Conservation (phyloP, 2,113 vertebrate species). For the Oryctolagus cuniculus region DNA sequence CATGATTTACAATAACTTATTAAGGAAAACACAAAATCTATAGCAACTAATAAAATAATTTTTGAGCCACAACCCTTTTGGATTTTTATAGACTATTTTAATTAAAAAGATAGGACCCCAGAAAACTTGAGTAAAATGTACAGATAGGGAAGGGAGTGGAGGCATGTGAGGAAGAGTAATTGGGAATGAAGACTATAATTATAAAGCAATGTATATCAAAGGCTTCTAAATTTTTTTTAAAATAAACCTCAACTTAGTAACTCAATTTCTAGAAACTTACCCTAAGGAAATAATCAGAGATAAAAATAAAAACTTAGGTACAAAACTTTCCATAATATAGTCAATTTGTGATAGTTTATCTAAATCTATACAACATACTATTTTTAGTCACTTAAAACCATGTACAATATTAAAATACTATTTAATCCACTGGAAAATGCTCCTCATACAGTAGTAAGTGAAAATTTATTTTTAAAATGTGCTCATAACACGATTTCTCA, state of each 20-base stretch:
- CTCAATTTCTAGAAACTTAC: background rate
- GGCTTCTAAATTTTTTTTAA: constrained; percentile 16
- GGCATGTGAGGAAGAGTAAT: background rate
- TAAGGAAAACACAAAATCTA: constrained; percentile 52
- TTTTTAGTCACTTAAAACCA: constrained; percentile 20
- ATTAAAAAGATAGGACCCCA: constrained; percentile 11
- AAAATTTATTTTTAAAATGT: constrained; percentile 16
- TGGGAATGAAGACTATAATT: constrained; percentile 9
- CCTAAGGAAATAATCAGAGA: constrained; percentile 49
- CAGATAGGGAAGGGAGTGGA: background rate
- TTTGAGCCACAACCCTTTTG: background rate
- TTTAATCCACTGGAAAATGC: constrained; percentile 22
- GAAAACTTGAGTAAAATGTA: background rate
- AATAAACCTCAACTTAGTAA: constrained; percentile 25
- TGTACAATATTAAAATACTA: background rate
- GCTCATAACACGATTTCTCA: background rate
- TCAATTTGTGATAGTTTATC: background rate
- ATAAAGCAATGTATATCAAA: constrained; percentile 18
- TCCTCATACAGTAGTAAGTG: background rate
- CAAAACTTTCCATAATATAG: background rate
- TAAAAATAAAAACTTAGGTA: constrained; percentile 5
- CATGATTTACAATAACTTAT: constrained; percentile 53
- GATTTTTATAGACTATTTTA: background rate
- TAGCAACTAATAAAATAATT: constrained; percentile 20
- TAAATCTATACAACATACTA: background rate